Evolutionary conservation across 1,140 invertebrate species (phyloP), one percentile per base, ranked within the genome.

Genomic region (Leptopilina clavipes): DNA sequence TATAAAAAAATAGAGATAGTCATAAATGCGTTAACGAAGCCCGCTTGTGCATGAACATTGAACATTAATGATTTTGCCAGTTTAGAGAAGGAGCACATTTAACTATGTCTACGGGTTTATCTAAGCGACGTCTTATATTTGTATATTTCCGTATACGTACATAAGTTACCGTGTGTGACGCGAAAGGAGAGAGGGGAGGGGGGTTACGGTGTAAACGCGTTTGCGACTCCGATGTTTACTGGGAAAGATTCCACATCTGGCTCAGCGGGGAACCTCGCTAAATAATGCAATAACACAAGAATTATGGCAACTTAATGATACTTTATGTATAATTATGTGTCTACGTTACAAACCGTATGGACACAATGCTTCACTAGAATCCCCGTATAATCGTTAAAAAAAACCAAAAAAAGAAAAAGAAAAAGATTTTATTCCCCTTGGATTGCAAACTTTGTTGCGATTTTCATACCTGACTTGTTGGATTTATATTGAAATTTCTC

Each of bases 261-360:
- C 87, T 48, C 88, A 83, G 84, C 85, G 76, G 87, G 87, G 82
- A 12, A 81, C 82, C 84, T 73, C 59, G 82, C 86, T 89, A 90
- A 90, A 90, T 90, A 90, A 90, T 86, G 87, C 86, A 90, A 89
- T 89, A 89, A 89, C 83, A 76, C 76, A 86, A 89, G 86, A 90
- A 88, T 88, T 89, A 89, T 87, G 84, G 86, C 83, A 86, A 88
- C 82, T 88, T 88, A 86, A 88, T 89, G 87, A 89, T 88, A 87
- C 84, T 89, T 90, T 89, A 88, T 89, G 86, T 85, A 85, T 89
- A 89, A 90, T 89, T 89, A 88, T 83, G 76, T 76, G 79, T 14
- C 56, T 78, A 72, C 80, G 74, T 81, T 75, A 76, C 75, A 59
- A 70, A 37, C 73, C 72, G 43, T 79, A 48, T 40, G 71, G 43